Conservation (phyloP, 2,113 vertebrate genomes). For the Empidonax alnorum region DNA sequence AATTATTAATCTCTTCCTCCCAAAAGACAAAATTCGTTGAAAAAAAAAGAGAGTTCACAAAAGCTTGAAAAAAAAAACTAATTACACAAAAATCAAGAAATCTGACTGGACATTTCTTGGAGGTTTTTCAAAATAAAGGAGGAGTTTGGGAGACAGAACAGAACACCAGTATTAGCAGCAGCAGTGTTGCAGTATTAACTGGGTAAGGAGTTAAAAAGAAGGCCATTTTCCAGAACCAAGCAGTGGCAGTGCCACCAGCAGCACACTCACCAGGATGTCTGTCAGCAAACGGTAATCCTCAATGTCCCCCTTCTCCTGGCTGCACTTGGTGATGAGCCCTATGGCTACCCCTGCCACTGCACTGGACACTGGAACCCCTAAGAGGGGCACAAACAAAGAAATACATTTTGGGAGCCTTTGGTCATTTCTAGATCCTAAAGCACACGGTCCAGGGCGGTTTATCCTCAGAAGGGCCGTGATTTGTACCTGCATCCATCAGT, state of each 20-base stretch:
- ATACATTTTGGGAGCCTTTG: not conserved
- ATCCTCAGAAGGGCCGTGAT: rapidly evolving
- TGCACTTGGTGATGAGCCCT: constrained; percentile 86
- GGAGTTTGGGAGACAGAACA: not conserved
- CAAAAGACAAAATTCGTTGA: not conserved
- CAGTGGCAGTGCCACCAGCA: not conserved
- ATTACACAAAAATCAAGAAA: not conserved
- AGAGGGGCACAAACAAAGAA: not conserved
- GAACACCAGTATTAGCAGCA: not conserved
- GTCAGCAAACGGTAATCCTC: constrained; percentile 93
- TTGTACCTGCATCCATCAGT: constrained; percentile 95
- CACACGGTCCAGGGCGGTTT: not conserved
- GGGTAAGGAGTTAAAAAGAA: not conserved
- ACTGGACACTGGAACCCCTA: constrained; percentile 91
- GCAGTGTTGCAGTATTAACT: not conserved
- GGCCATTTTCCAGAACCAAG: not conserved
- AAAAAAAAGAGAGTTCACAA: not conserved
- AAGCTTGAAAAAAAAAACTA: not conserved
- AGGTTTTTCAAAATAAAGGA: not conserved
- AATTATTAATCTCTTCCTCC: not conserved
- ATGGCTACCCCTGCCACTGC: constrained; percentile 93
- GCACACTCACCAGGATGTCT: constrained; percentile 89
- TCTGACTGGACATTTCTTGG: not conserved
- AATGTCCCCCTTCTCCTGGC: constrained; percentile 81
- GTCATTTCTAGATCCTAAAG: not conserved